phyloP scores from a whole-genome alignment of 2,113 vertebrate species.

The Melozone crissalis region DNA sequence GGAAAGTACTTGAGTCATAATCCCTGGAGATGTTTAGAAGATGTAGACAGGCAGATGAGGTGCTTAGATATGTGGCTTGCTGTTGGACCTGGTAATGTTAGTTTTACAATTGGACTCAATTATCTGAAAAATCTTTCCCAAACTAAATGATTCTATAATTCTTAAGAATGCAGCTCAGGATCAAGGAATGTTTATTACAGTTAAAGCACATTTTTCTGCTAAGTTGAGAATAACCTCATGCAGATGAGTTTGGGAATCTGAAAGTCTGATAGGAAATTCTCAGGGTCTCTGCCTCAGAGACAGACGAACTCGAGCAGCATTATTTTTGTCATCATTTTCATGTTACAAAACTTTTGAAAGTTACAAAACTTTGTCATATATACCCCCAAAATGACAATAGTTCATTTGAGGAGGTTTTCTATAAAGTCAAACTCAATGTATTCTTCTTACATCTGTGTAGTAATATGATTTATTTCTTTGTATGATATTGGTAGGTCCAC shows the following conservation, averaged over 20 bases:
- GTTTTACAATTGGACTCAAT: rapidly evolving
- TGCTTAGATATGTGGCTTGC: background rate
- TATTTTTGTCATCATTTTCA: background rate
- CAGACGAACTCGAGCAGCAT: rapidly evolving
- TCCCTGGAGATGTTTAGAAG: background rate
- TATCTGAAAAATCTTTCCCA: background rate
- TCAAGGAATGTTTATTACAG: background rate
- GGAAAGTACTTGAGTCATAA: background rate
- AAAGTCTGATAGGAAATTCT: background rate
- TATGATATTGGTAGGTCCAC: background rate
- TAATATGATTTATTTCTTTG: background rate
- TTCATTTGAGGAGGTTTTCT: background rate
- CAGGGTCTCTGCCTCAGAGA: background rate
- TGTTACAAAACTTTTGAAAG: background rate
- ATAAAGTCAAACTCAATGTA: background rate
- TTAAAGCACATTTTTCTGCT: background rate
- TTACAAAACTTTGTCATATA: background rate
- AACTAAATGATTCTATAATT: background rate
- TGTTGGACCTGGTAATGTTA: background rate
- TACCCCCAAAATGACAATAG: background rate
- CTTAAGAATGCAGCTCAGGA: background rate
- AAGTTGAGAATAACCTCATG: background rate
- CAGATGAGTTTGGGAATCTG: background rate
- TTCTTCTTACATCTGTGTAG: background rate
- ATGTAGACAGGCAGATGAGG: background rate